These are phyloP conservation scores for Muscicapa comitata DNA, from an alignment of 2,797 vertebrate species.

Conservation along the genomic window DNA sequence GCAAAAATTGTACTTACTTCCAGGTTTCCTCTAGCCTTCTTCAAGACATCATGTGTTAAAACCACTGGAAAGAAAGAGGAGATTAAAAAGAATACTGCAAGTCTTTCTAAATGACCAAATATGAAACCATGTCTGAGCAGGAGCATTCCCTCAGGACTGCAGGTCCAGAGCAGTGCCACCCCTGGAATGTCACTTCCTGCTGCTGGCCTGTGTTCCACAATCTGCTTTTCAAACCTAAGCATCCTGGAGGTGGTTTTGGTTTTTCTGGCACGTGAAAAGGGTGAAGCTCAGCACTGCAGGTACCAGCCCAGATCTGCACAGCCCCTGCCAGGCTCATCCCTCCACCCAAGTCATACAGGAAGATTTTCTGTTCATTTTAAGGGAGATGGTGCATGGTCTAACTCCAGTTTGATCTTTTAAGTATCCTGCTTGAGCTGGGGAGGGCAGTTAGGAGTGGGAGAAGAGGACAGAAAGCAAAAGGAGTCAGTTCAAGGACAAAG, in stretches of 20 bases:
- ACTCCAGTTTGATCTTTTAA: neutral
- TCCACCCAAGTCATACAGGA: neutral
- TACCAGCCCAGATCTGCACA: neutral
- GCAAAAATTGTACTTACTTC: conserved; percentile 79
- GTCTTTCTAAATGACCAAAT: neutral
- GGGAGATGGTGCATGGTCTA: neutral
- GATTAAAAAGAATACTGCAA: neutral
- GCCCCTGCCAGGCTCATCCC: neutral
- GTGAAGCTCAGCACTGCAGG: neutral
- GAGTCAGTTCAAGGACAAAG: neutral
- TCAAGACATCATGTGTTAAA: conserved; percentile 88
- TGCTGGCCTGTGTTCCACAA: neutral
- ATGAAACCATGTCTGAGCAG: neutral
- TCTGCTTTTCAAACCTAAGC: neutral
- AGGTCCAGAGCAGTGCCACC: neutral
- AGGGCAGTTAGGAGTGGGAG: neutral
- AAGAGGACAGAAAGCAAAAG: neutral
- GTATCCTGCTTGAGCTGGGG: neutral
- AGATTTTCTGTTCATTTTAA: neutral
- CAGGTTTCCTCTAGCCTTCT: conserved; percentile 91
- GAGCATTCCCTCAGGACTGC: neutral
- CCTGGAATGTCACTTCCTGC: neutral
- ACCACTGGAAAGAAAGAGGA: conserved; percentile 77
- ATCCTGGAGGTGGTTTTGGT: neutral
- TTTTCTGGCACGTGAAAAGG: neutral